Conservation (phyloP, 2,113 vertebrate species). For the Noctilio leporinus region DNA sequence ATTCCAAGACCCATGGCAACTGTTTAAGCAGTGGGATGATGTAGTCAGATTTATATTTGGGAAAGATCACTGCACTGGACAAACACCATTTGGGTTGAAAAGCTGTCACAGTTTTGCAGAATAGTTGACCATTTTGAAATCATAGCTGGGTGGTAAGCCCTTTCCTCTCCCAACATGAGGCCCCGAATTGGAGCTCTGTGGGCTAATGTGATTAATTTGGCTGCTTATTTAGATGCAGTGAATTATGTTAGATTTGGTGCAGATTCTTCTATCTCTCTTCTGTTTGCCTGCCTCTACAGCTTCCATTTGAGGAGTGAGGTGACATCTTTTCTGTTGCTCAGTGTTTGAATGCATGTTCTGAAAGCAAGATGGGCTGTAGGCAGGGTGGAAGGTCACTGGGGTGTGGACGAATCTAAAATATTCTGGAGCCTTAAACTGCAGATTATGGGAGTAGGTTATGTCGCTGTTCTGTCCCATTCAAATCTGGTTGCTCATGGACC, state of each 20-base stretch:
- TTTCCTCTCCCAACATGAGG: not conserved
- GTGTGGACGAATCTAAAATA: not conserved
- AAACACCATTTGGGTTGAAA: not conserved
- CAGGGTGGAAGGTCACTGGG: not conserved
- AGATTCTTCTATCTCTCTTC: slow-evolving; percentile 3
- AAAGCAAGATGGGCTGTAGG: not conserved
- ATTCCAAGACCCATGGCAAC: not conserved
- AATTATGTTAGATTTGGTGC: slow-evolving; percentile 37
- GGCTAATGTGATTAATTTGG: not conserved
- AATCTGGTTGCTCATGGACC: not conserved
- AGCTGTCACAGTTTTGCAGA: not conserved
- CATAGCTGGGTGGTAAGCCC: not conserved
- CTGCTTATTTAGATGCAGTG: not conserved
- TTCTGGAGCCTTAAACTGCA: not conserved
- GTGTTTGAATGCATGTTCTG: not conserved
- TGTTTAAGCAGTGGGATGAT: not conserved
- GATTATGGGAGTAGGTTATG: not conserved
- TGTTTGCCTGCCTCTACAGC: not conserved
- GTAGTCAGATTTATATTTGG: not conserved
- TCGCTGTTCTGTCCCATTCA: fast-evolving
- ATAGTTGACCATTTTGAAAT: slow-evolving; percentile 12
- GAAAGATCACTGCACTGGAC: not conserved
- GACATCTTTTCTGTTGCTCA: not conserved
- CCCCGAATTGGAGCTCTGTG: not conserved
- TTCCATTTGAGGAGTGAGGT: not conserved